Evolutionary conservation across 2,888 invertebrate genomes (phyloP).

Genomic region (Temnothorax ravouxi): DNA sequence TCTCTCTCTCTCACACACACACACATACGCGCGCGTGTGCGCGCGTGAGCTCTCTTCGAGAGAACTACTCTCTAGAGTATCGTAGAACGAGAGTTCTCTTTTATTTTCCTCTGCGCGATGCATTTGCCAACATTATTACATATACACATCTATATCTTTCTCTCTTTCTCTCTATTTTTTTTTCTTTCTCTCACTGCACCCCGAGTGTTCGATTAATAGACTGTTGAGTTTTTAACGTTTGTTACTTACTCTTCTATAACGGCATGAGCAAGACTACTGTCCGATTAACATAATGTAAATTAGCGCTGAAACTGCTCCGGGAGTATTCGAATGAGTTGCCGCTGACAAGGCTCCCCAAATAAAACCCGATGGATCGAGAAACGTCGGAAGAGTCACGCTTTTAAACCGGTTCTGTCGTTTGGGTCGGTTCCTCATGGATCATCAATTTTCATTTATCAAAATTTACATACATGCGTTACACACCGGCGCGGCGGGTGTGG

Average conservation of each 20-base stretch:
- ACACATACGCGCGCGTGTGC: not conserved
- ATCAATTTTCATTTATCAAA: not conserved
- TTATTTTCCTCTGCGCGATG: conserved; percentile 62
- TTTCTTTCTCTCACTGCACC: conserved; percentile 78
- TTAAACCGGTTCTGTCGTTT: not conserved
- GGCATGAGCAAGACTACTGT: conserved; percentile 77
- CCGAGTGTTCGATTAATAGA: conserved; percentile 81
- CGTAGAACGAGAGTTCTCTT: conserved; percentile 33
- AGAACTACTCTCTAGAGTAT: conserved; percentile 20
- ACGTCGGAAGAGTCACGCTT: not conserved
- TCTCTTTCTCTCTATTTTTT: conserved; percentile 32
- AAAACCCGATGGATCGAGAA: not conserved
- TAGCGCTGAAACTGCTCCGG: not conserved
- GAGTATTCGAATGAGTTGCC: conserved; percentile 7
- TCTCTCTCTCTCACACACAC: not conserved
- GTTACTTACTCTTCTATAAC: conserved; percentile 83
- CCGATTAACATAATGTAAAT: conserved; percentile 60
- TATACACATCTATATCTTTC: not conserved
- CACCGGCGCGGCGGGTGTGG: not conserved
- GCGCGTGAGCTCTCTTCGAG: conserved; percentile 48
- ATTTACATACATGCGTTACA: not conserved
- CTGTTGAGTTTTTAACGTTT: conserved; percentile 82
- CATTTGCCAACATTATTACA: conserved; percentile 57
- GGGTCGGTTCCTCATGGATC: not conserved
- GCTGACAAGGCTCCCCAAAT: not conserved